Conservation (phyloP, 37 sponge, comb jelly and placozoan genomes). For the Oscarella lobularis region DNA sequence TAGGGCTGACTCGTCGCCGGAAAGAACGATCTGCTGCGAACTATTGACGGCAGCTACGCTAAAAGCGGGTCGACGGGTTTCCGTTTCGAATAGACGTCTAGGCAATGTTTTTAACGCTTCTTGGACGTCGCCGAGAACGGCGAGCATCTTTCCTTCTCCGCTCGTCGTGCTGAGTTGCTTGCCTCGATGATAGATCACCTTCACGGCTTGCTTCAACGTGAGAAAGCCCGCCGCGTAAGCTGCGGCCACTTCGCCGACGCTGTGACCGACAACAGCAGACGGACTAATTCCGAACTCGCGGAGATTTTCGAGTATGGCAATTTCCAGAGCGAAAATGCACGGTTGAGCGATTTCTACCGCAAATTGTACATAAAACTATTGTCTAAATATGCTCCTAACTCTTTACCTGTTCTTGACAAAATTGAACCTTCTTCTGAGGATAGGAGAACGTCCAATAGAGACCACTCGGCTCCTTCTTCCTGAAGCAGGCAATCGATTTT, state of each 20-base stretch:
- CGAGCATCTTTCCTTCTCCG: constrained; percentile 27
- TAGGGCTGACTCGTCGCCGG: constrained; percentile 3
- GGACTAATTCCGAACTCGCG: constrained; percentile 22
- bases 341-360: not conserved
- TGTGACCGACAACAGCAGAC: constrained; percentile 31
- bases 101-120: constrained; percentile 10
- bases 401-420: too few species aligned
- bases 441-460: not conserved
- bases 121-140: constrained; percentile 21
- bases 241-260: constrained; percentile 27
- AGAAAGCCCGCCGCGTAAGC: constrained; percentile 26
- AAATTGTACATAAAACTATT: not conserved
- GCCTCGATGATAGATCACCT: constrained; percentile 25
- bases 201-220: constrained; percentile 20
- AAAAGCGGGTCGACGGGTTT: not conserved
- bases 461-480: not conserved
- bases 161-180: not conserved
- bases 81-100: constrained; percentile 2
- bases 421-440: too few species aligned
- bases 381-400: too few species aligned
- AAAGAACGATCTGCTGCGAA: not conserved
- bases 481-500: not conserved
- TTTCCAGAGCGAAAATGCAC: constrained; percentile 3
- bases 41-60: not conserved
- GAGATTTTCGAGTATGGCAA: constrained; percentile 24